Evolutionary conservation across 2,888 invertebrate species (phyloP).

Genomic region (Trilocha varians): DNA sequence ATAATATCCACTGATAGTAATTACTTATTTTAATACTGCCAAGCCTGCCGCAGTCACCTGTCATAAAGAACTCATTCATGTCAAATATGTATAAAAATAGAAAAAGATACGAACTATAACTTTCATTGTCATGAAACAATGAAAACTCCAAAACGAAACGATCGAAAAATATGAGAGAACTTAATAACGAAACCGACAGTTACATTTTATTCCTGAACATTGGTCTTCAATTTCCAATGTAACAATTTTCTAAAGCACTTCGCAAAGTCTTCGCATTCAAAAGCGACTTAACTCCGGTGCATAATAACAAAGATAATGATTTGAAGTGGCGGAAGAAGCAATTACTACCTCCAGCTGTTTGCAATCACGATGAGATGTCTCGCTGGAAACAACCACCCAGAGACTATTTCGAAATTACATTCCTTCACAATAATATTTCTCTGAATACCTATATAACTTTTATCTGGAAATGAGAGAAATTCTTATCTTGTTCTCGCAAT

Average conservation of each 20-base stretch:
- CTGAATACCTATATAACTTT: constrained; percentile 10
- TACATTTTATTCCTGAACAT: background rate
- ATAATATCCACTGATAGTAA: no score
- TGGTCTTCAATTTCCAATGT: background rate
- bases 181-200: background rate
- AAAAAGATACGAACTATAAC: no score
- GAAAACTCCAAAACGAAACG: no score
- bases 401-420: constrained; percentile 37
- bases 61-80: no score
- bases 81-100: no score
- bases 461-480: constrained; percentile 4
- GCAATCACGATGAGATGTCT: constrained; percentile 46
- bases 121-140: background rate
- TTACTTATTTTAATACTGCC: no score
- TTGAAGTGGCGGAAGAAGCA: constrained; percentile 64
- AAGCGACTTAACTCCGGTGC: constrained; percentile 40
- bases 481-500: constrained; percentile 1
- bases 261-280: constrained; percentile 16
- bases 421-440: constrained; percentile 36
- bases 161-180: background rate
- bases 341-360: constrained; percentile 50
- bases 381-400: constrained; percentile 35
- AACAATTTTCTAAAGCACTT: background rate
- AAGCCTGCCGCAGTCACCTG: no score
- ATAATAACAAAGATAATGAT: constrained; percentile 64